Evolutionary conservation across 2,113 vertebrate species (phyloP).

Genomic region (Nesoenas mayeri): DNA sequence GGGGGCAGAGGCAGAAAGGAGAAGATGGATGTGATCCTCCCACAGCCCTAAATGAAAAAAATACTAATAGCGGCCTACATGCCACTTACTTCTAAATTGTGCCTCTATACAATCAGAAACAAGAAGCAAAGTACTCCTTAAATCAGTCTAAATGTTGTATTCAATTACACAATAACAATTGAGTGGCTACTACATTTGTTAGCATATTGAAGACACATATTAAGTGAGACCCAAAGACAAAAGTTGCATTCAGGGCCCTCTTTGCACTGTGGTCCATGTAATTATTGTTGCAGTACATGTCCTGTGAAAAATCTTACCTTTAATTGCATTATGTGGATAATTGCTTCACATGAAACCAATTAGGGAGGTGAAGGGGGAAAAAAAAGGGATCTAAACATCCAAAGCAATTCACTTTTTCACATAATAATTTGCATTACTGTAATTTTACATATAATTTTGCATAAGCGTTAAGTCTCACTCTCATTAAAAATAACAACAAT

Average conservation of each 20-base stretch:
- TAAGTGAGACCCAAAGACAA: not conserved
- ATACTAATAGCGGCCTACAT: not conserved
- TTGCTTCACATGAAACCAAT: not conserved
- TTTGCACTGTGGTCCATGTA: not conserved
- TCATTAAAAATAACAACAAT: not conserved
- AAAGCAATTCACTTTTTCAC: not conserved
- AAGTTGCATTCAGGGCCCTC: not conserved
- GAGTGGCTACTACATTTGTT: not conserved
- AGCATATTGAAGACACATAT: not conserved
- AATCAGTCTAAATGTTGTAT: not conserved
- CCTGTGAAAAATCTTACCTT: not conserved
- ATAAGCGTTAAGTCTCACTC: not conserved
- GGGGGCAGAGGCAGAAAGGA: not conserved
- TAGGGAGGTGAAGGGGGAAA: not conserved
- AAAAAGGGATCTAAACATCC: not conserved
- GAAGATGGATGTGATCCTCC: not conserved
- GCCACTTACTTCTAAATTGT: not conserved
- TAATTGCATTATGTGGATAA: constrained; percentile 7
- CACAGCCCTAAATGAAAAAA: not conserved
- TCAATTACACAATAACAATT: not conserved
- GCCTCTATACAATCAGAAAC: not conserved
- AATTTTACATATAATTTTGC: not conserved
- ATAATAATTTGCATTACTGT: not conserved
- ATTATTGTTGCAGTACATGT: not conserved
- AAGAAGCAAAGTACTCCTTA: not conserved